Evolutionary conservation across 2,113 vertebrate species (phyloP).

Genomic region (Engraulis encrasicolus): DNA sequence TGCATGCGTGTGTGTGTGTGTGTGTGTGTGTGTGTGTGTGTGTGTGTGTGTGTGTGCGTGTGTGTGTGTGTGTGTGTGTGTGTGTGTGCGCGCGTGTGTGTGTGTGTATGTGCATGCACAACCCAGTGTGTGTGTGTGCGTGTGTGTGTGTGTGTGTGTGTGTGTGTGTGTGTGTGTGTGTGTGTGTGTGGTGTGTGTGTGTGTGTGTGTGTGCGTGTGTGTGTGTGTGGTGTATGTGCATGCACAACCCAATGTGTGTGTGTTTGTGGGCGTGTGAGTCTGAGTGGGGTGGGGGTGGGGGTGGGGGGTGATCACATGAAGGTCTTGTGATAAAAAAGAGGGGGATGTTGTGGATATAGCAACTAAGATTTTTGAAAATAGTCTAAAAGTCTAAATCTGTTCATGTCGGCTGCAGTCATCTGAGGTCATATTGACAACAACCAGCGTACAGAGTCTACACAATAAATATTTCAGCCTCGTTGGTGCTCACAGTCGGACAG

Average conservation of each 20-base stretch:
- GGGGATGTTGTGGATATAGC: not conserved
- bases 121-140: not conserved
- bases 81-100: too few relatives aligned
- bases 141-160: slow-evolving; percentile 40
- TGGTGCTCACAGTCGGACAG: too few relatives aligned
- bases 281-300: slow-evolving; percentile 35
- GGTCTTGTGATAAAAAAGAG: slow-evolving; percentile 47
- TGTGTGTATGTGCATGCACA: not conserved
- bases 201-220: too few relatives aligned
- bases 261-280: not conserved
- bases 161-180: too few relatives aligned
- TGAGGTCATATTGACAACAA: not conserved
- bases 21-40: too few relatives aligned
- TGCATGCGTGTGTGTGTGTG: too few relatives aligned
- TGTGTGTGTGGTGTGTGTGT: too few relatives aligned
- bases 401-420: not conserved
- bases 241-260: too few relatives aligned
- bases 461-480: too few relatives aligned
- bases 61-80: not conserved
- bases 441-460: not conserved
- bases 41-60: not conserved
- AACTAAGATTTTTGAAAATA: not conserved
- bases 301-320: slow-evolving; percentile 33
- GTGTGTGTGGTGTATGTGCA: not conserved
- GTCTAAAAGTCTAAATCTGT: not conserved